Conservation (phyloP, 2,113 vertebrate genomes). For the Etheostoma cragini region DNA sequence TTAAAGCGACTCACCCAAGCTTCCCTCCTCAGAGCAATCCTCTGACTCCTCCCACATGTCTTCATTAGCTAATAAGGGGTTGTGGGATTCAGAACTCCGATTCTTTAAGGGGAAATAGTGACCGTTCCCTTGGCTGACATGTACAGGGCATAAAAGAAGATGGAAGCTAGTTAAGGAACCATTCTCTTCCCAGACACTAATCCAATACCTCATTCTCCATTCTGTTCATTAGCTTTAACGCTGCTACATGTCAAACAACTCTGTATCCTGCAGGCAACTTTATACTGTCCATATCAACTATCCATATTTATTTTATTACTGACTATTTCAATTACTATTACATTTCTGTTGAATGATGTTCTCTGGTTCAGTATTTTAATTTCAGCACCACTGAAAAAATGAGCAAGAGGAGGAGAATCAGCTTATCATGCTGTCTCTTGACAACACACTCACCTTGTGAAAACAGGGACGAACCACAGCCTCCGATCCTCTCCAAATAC, state of each 20-base stretch:
- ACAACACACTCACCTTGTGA: constrained; percentile 87
- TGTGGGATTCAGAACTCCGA: constrained; percentile 87
- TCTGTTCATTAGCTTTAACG: constrained; percentile 14
- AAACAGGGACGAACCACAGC: constrained; percentile 93
- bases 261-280: constrained; percentile 3
- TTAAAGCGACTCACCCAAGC: constrained; percentile 83
- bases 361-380: background rate
- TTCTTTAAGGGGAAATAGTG: constrained; percentile 92
- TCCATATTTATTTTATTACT: background rate
- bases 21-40: constrained; percentile 88
- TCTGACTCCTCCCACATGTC: constrained; percentile 91
- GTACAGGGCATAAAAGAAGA: constrained; percentile 42
- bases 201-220: background rate
- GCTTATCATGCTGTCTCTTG: background rate
- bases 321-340: background rate
- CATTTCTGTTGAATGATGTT: background rate
- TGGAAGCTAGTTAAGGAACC: constrained; percentile 17
- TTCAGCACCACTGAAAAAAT: background rate
- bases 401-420: background rate
- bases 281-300: background rate
- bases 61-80: constrained; percentile 90
- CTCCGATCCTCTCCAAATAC: constrained; percentile 94
- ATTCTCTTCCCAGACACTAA: background rate
- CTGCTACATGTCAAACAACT: constrained; percentile 1
- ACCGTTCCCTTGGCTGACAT: constrained; percentile 91